A percentile compares a stretch with the other conserved stretches of the same genome.
Evolutionary conservation across 2,888 invertebrate genomes (phyloP).

Genomic region (Lordiphosa andalusiaca): DNA sequence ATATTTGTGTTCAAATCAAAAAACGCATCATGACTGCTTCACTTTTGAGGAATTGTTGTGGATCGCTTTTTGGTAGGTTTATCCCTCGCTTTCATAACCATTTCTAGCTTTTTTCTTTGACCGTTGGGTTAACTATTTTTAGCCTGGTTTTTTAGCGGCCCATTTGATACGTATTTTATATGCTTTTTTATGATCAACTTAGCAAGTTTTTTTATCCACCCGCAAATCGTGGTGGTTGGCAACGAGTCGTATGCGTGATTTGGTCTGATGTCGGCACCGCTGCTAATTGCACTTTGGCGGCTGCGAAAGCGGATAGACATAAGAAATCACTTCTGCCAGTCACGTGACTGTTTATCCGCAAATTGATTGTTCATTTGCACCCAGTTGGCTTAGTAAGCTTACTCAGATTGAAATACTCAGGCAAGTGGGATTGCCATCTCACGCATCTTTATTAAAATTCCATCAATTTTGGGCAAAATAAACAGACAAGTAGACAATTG

Average conservation of each 20-base stretch:
- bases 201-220: constrained; percentile 41
- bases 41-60: constrained; percentile 12
- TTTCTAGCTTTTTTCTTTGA: constrained; percentile 36
- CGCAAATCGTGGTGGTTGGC: constrained; percentile 10
- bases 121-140: constrained; percentile 44
- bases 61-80: constrained; percentile 25
- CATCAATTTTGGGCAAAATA: too few species aligned
- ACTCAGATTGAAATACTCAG: too few species aligned
- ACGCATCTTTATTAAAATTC: too few species aligned
- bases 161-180: constrained; percentile 27
- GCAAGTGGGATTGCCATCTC: too few species aligned
- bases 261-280: constrained; percentile 26
- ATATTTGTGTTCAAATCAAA: constrained; percentile 3
- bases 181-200: constrained; percentile 60
- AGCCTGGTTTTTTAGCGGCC: constrained; percentile 47
- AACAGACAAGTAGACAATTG: too few species aligned
- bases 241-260: constrained; percentile 55
- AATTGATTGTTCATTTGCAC: not conserved
- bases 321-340: not conserved
- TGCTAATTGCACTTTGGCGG: constrained; percentile 25
- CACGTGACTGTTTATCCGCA: too few species aligned
- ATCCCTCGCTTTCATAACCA: constrained; percentile 20
- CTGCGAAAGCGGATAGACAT: not conserved
- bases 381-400: too few species aligned
- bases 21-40: constrained; percentile 6